Conservation (phyloP, 53 echinoderm and acorn worm species). For the Echinarachnius parma region DNA sequence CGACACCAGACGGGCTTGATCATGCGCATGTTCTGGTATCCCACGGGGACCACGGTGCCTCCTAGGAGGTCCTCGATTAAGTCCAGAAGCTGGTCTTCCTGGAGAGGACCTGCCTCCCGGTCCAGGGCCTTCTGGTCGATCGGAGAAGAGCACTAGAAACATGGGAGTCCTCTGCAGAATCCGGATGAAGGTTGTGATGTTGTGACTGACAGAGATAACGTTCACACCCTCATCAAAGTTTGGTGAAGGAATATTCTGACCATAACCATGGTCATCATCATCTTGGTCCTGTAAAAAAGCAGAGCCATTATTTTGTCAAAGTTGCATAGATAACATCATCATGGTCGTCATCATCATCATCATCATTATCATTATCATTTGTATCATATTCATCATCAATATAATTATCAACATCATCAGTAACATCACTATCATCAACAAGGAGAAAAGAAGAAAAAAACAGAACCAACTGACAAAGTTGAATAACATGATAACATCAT, state of each 20-base stretch:
- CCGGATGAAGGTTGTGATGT: constrained; percentile 53
- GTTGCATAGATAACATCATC: background rate
- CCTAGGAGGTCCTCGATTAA: background rate
- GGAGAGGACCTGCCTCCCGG: background rate
- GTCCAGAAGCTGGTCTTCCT: background rate
- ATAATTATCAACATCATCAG: constrained; percentile 3
- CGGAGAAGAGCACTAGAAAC: constrained; percentile 11
- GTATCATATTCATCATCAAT: constrained; percentile 16
- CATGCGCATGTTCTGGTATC: background rate
- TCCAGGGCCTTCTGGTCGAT: background rate
- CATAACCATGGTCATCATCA: background rate
- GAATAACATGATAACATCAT: too few species aligned
- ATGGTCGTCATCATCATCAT: constrained; percentile 23
- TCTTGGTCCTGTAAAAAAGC: background rate
- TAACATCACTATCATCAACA: background rate
- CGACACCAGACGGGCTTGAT: too few species aligned
- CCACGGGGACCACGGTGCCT: constrained; percentile 9
- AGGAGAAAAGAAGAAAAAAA: too few species aligned
- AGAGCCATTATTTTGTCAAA: background rate
- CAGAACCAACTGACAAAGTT: too few species aligned
- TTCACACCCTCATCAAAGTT: constrained; percentile 2
- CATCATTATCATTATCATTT: constrained; percentile 9
- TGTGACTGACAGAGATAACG: constrained; percentile 32
- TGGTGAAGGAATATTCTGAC: background rate
- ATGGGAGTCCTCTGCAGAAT: constrained; percentile 45